These are phyloP conservation scores for Otus scops DNA, from an alignment of 2,797 vertebrate species.

Conservation along the genomic window DNA sequence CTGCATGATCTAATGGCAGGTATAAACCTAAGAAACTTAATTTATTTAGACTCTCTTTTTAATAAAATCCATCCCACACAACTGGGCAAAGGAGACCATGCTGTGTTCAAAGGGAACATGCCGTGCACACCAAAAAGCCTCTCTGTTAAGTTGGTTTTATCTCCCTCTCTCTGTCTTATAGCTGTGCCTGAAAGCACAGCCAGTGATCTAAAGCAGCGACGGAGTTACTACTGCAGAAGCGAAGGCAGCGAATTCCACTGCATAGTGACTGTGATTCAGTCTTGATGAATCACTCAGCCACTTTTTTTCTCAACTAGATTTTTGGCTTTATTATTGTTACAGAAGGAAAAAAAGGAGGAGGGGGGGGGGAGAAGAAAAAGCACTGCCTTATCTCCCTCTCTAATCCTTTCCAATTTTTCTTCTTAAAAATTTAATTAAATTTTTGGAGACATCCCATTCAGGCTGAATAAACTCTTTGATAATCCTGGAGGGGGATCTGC, in stretches of 20 bases:
- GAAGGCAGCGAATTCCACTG: neutral
- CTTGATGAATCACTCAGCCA: slow-evolving; percentile 36
- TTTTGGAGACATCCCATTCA: neutral
- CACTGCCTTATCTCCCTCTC: neutral
- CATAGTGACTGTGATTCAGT: slow-evolving; percentile 51
- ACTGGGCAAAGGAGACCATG: neutral
- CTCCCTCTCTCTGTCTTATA: neutral
- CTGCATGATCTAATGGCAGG: neutral
- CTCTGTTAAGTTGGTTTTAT: neutral
- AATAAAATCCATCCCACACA: neutral
- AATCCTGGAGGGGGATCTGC: neutral
- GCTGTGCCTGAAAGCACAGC: neutral
- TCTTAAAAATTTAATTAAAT: neutral
- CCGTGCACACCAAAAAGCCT: neutral
- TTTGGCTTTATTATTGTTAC: slow-evolving; percentile 32
- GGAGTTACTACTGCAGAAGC: neutral
- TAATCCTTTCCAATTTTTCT: neutral
- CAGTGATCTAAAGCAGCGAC: neutral
- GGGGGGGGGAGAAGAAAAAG: neutral
- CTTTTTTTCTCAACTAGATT: slow-evolving; percentile 8
- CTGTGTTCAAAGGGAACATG: neutral
- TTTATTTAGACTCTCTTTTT: neutral
- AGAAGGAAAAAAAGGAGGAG: neutral
- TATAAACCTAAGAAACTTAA: neutral
- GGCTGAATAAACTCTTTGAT: neutral